Base-by-base conservation (phyloP, 2,888 invertebrate species). In the Ormyrus thymus region DNA sequence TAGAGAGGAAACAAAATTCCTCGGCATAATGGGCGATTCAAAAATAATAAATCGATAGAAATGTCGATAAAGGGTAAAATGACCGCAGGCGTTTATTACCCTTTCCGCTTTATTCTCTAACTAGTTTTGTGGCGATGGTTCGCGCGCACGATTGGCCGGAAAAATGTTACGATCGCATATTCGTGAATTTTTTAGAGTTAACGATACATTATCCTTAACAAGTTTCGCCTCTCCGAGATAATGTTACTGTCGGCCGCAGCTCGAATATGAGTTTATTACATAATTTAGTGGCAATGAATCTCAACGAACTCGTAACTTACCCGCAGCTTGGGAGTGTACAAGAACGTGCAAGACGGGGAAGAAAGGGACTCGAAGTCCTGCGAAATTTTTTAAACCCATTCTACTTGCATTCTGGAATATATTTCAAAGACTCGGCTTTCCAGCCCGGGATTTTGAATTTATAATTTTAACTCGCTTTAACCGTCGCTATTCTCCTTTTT, bases 251-350 rank as follows among this genome's bases (percentile, higher is more conserved):
- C 75, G 70, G 65, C 53, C 59, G 46, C 13, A 55, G 13, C 58
- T 59, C 69, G 69, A 80, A 69, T 73, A 69, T 69, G 66, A 73
- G 76, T 76, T 76, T 76, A 80, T 76, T 80, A 73, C 76, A 80
- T 76, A 80, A 76, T 76, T 80, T 76, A 80, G 72, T 76, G 76
- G 76, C 76, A 73, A 80, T 76, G 76, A 80, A 76, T 80, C 76
- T 76, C 72, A 76, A 76, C 76, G 76, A 71, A 76, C 71, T 75
- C 69, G 74, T 70, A 66, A 72, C 68, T 64, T 73, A 50, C 55
- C 45, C 45, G 58, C 45, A 50, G 29, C 65, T 62, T 10, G 61
- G 59, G 68, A 68, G 45, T 75, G 66, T 68, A 53, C 46, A 68
- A 66, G 68, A 53, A 68, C 15, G 55, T 46, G 61, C 5, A 45